These are phyloP conservation scores for Clarias fuscus DNA, from an alignment of 2,797 vertebrate species.

Conservation along the genomic window DNA sequence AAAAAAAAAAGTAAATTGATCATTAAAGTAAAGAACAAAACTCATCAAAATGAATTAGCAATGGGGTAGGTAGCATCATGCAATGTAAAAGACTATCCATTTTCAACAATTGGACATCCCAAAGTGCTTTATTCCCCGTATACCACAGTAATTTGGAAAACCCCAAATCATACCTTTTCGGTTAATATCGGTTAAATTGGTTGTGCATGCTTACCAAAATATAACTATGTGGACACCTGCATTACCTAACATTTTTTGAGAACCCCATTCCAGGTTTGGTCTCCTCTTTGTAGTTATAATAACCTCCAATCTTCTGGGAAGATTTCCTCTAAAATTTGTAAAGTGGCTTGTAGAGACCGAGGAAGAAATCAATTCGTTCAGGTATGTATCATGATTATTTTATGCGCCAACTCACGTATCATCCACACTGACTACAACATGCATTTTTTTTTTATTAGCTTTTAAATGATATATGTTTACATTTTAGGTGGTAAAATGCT, in stretches of 20 bases:
- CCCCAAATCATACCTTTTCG: not conserved
- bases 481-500: too few relatives aligned
- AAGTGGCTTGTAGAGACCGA: too few relatives aligned
- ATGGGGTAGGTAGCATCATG: not conserved
- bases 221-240: not conserved
- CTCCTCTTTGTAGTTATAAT: not conserved
- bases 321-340: not conserved
- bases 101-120: not conserved
- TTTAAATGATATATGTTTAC: too few relatives aligned
- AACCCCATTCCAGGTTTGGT: not conserved
- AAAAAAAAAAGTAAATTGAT: too few relatives aligned
- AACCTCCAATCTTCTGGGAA: not conserved
- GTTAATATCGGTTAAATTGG: not conserved
- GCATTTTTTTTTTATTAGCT: too few relatives aligned
- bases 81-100: not conserved
- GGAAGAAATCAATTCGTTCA: too few relatives aligned
- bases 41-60: not conserved
- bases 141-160: not conserved
- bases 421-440: too few relatives aligned
- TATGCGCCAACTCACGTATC: too few relatives aligned
- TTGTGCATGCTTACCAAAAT: not conserved
- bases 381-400: too few relatives aligned
- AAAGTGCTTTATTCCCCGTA: not conserved
- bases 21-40: not conserved
- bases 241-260: not conserved